Evolutionary conservation across 2,888 invertebrate species (phyloP), one percentile per base, ranked within the genome.

Genomic region (Byasa hedistus): DNA sequence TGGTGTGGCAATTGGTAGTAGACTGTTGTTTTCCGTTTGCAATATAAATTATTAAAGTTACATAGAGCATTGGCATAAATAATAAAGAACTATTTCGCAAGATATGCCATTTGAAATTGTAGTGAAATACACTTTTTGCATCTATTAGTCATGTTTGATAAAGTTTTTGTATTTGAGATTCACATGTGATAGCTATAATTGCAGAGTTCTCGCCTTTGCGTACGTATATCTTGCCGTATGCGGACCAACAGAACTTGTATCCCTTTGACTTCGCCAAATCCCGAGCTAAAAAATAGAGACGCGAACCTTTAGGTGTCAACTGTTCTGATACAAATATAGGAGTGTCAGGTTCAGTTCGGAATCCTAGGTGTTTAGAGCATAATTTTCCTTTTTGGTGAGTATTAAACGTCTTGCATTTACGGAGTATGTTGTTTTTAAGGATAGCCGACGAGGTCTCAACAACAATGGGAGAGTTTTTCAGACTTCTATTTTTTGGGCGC

Each of bases 331-430:
- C 56, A 44, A 66, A 71, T 2, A 72, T 59, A 7, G 69, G 72
- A 0, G 69, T 69, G 44, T 69, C 68, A 54, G 63, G 66, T 2
- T 61, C n/a, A 8, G 52, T 61, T 0, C 17, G 58, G 21, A 69
- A 22, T 8, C 70, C 71, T 4, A 71, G 56, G 23, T 72, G 69
- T 59, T 69, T 74, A 12, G 72, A 69, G 12, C 67, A 61, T 15
- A 73, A 24, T 39, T 69, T 69, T 21, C 36, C 60, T 61, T 69
- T 69, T 23, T 72, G 64, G 44, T 65, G 69, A 3, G 56, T 57
- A 57, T 72, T 74, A 61, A 68, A 72, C 1, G 51, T 21, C 51
- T 70, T 72, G 10, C 57, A 54, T 51, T 52, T 68, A 62, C 69
- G 68, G 0, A 74, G 56, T 1, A 72, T 8, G 5, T 71, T 68